Percentiles rank a stretch among this genome's conserved stretches.
Conservation (phyloP, 2,797 vertebrate genomes). For the Clarias pachynema region DNA sequence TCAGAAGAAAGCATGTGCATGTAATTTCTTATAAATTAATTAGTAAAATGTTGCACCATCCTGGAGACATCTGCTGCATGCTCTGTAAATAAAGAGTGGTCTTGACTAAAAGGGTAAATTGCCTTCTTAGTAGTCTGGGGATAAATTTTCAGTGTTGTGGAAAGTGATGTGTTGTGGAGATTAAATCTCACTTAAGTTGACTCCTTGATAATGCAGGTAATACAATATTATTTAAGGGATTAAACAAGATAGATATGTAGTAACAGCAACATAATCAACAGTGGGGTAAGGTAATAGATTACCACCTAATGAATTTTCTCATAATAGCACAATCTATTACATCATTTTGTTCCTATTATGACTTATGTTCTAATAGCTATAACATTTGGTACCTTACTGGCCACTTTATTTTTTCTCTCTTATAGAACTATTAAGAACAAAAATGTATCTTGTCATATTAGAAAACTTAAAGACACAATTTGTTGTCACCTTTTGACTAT, state of each 20-base stretch:
- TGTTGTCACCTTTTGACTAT: background rate
- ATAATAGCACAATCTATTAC: background rate
- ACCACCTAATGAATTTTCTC: background rate
- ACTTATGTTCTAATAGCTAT: background rate
- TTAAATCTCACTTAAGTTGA: background rate
- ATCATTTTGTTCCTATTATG: background rate
- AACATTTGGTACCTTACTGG: background rate
- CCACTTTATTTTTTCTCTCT: background rate
- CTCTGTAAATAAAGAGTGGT: constrained; percentile 15
- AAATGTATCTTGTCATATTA: background rate
- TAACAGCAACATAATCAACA: background rate
- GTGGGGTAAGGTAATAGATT: background rate
- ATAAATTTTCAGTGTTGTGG: background rate
- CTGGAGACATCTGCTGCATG: background rate
- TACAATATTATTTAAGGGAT: background rate
- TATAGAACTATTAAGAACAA: background rate
- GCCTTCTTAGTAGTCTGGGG: background rate
- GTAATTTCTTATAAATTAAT: background rate
- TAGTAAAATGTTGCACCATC: background rate
- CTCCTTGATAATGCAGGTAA: background rate
- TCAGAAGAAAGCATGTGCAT: background rate
- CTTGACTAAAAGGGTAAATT: background rate
- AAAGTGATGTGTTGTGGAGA: background rate
- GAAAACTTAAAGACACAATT: background rate
- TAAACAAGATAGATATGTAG: background rate